Percentiles rank a stretch among this genome's conserved stretches.
Evolutionary conservation across 2,888 invertebrate species (phyloP).

Genomic region (Hirtodrosophila histrioides): DNA sequence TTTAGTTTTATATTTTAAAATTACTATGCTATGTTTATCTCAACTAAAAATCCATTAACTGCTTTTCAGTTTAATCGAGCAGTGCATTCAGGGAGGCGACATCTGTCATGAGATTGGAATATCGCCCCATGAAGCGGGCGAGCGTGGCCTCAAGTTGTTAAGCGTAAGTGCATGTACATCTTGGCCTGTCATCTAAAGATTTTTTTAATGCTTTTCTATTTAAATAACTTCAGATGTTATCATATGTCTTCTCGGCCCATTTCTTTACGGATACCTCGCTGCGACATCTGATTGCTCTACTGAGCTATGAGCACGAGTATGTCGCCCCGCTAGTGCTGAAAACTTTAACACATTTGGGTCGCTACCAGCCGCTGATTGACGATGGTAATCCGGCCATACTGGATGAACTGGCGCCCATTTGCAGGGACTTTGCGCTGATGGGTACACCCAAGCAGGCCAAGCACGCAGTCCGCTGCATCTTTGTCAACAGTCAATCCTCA

Average conservation of each 20-base stretch:
- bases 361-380: constrained; percentile 90
- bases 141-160: constrained; percentile 94
- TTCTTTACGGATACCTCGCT: constrained; percentile 94
- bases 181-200: background rate
- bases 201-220: background rate
- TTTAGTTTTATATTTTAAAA: background rate
- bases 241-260: constrained; percentile 96
- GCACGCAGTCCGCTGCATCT: constrained; percentile 96
- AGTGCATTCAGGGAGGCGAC: constrained; percentile 89
- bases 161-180: constrained; percentile 85
- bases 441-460: constrained; percentile 98
- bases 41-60: background rate
- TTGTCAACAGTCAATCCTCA: constrained; percentile 88
- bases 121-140: constrained; percentile 92
- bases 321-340: constrained; percentile 93
- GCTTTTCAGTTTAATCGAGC: constrained; percentile 85
- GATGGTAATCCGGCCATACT: constrained; percentile 91
- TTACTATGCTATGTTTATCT: background rate
- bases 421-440: constrained; percentile 93
- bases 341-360: constrained; percentile 94
- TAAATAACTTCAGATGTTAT: constrained; percentile 85
- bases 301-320: constrained; percentile 88
- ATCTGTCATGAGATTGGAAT: constrained; percentile 91
- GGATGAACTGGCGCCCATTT: constrained; percentile 92
- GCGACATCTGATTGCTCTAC: constrained; percentile 90